Evolutionary conservation across 2,888 invertebrate genomes (phyloP), one percentile per base, ranked within the genome.

Genomic region (Diarsia dahlii): DNA sequence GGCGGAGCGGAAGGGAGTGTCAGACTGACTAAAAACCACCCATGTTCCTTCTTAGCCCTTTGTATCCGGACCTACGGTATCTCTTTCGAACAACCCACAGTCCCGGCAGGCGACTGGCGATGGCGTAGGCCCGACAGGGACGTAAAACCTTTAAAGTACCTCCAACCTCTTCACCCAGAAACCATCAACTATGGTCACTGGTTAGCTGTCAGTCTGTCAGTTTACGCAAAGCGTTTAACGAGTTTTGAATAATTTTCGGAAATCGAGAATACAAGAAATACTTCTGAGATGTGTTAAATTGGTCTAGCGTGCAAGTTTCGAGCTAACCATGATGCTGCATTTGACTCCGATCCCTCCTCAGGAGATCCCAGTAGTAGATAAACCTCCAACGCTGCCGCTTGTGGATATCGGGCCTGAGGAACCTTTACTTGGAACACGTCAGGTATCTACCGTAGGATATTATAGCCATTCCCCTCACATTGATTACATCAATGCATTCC

Each of bases 341-440:
- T 87, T 84, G 2, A 85, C 89, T 0, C 93, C 94, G 0, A 93
- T 94, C 20, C 92, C 93, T 0, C 70, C 78, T 0, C 71, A 77
- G 13, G 56, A 82, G 20, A 88, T 87, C 74, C 80, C 81, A 4
- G 90, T 90, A 0, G 71, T 84, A 3, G 80, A 86, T 54, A 88
- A 89, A 34, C 8, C 34, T 2, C 15, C 12, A 34, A 64, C 83
- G 0, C 20, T 74, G 2, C 68, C 84, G 0, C 23, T 74, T 1
- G 71, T 76, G 18, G 74, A 78, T 6, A 74, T 84, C 1, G 72
- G 86, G 23, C 77, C 82, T 0, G 80, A 88, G 28, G 58, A 34
- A 20, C 63, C 52, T 20, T 2, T 20, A 20, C 15, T 80, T 20
- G 60, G 50, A n/a, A 13, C 71, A 12, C 71, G 65, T 12, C 62